These are phyloP conservation scores for Stichodactyla mertensii DNA, from an alignment of 64 coral and sea anemone genomes.

Conservation along the genomic window DNA sequence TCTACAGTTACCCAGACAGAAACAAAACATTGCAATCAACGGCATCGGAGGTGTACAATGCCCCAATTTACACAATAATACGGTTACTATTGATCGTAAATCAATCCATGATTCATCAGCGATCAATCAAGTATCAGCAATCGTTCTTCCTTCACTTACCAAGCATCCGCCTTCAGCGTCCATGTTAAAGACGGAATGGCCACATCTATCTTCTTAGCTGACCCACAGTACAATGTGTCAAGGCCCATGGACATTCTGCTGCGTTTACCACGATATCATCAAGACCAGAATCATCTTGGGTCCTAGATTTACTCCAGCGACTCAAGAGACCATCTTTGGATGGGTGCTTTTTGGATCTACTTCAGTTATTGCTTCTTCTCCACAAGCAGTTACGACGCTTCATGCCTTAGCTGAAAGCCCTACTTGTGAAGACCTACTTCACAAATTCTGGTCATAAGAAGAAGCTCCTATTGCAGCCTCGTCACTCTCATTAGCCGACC, in stretches of 20 bases:
- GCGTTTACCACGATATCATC: slow-evolving; percentile 34
- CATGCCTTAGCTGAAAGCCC: slow-evolving; percentile 1
- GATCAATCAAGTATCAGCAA: slow-evolving; percentile 10
- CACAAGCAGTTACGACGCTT: neutral
- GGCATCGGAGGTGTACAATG: slow-evolving; percentile 32
- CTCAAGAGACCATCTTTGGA: slow-evolving; percentile 42
- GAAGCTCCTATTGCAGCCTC: slow-evolving; percentile 23
- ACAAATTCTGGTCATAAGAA: slow-evolving; percentile 51
- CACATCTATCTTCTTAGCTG: slow-evolving; percentile 35
- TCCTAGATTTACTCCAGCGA: slow-evolving; percentile 37
- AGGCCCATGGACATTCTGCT: slow-evolving; percentile 31
- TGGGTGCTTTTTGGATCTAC: slow-evolving; percentile 46
- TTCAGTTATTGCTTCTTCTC: neutral
- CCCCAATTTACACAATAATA: neutral
- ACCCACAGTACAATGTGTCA: slow-evolving; percentile 34
- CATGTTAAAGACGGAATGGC: slow-evolving; percentile 25
- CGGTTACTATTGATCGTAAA: neutral
- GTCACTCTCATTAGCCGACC: slow-evolving; percentile 30
- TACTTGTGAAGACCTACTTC: slow-evolving; percentile 21
- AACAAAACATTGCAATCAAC: slow-evolving; percentile 45
- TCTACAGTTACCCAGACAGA: neutral
- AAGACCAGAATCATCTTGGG: slow-evolving; percentile 37
- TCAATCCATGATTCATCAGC: slow-evolving; percentile 4
- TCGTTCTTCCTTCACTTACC: slow-evolving; percentile 45
- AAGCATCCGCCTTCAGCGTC: slow-evolving; percentile 24